These are phyloP conservation scores for Conops quadrifasciatus DNA, from an alignment of 2,888 invertebrate species.

Conservation along the genomic window DNA sequence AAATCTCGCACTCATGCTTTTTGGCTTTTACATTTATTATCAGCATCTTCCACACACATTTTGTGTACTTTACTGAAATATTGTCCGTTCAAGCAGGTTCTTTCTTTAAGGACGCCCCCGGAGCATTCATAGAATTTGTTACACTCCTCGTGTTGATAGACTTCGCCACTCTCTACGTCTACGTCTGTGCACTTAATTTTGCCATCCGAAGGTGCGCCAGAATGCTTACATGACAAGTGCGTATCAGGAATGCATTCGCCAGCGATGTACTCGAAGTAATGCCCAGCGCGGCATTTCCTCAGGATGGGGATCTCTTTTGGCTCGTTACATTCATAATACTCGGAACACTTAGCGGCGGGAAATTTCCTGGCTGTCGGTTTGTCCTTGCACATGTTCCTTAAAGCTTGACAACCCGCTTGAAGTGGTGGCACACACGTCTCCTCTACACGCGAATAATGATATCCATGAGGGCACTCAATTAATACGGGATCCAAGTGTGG, in stretches of 20 bases:
- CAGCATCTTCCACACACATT: slow-evolving; percentile 1
- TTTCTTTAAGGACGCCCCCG: slow-evolving; percentile 3
- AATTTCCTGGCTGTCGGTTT: slow-evolving; percentile 37
- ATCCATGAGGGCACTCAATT: slow-evolving; percentile 40
- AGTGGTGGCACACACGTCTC: slow-evolving; percentile 40
- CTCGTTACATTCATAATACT: slow-evolving; percentile 42
- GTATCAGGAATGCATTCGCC: neutral
- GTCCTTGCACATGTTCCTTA: slow-evolving; percentile 41
- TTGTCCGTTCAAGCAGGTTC: slow-evolving; percentile 34
- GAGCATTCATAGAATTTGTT: slow-evolving; percentile 12
- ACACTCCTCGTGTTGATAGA: neutral
- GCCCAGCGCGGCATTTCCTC: neutral
- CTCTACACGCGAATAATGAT: slow-evolving; percentile 45
- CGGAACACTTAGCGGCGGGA: slow-evolving; percentile 38
- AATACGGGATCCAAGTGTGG: slow-evolving; percentile 23
- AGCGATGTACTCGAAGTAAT: neutral
- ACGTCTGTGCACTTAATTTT: neutral
- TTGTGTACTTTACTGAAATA: slow-evolving; percentile 33
- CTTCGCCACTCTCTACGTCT: neutral
- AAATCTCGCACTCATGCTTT: too few species aligned
- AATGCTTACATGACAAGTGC: neutral
- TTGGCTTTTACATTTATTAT: neutral
- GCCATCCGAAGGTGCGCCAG: neutral
- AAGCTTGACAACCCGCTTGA: slow-evolving; percentile 42
- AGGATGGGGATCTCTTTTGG: neutral